These are phyloP conservation scores for Epizoanthus fatuus DNA, from an alignment of 92 coral and sea anemone species.

Conservation along the genomic window DNA sequence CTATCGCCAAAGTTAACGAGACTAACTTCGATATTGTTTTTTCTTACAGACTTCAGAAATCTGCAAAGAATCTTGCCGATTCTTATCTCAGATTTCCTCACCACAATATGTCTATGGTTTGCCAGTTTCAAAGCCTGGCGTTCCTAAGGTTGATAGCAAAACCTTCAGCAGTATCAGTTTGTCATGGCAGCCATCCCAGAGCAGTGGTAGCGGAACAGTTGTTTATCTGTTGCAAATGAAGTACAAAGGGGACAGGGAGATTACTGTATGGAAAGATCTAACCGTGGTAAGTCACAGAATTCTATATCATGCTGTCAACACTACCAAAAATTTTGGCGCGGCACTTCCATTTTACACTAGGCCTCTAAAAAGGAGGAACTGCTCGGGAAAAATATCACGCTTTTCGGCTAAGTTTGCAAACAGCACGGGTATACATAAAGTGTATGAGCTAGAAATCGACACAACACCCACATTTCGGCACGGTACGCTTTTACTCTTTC, in stretches of 20 bases:
- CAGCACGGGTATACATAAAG: no score
- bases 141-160: not conserved
- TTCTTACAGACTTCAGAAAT: constrained; percentile 19
- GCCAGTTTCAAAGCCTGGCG: constrained; percentile 7
- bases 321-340: no score
- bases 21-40: not conserved
- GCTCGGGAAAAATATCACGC: no score
- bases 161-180: constrained; percentile 19
- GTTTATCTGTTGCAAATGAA: constrained; percentile 42
- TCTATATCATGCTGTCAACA: no score
- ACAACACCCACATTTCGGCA: no score
- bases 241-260: not conserved
- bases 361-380: no score
- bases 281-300: not conserved
- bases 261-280: not conserved
- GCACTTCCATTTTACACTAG: no score
- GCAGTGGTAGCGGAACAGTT: constrained; percentile 3
- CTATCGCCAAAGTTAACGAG: no score
- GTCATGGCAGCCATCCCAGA: constrained; percentile 28
- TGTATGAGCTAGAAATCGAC: no score
- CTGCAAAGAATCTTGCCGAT: constrained; percentile 32
- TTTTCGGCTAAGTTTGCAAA: no score
- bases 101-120: constrained; percentile 10
- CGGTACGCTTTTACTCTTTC: no score
- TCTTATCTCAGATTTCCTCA: constrained; percentile 2